Evolutionary conservation across 1,140 invertebrate species (phyloP).

Genomic region (Lineus longissimus): DNA sequence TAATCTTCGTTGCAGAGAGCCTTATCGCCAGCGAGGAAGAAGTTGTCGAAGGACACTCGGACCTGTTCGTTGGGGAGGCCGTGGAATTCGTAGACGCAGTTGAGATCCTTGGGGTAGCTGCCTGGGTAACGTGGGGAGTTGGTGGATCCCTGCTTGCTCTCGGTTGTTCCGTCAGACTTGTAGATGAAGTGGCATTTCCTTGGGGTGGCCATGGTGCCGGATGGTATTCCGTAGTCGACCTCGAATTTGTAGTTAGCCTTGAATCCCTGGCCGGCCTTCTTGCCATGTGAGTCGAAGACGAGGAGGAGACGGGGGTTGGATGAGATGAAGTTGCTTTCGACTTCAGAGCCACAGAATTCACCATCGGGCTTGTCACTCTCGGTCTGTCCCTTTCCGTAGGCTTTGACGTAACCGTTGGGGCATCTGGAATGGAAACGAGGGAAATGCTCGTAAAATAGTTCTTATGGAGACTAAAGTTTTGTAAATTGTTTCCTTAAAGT

Average conservation of each 20-base stretch:
- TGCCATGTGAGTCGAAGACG: slow-evolving; percentile 76
- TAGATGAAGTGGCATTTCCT: slow-evolving; percentile 82
- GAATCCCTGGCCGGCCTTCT: slow-evolving; percentile 70
- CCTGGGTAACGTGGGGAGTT: slow-evolving; percentile 93
- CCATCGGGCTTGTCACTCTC: slow-evolving; percentile 89
- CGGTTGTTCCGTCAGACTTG: slow-evolving; percentile 65
- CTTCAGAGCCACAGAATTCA: slow-evolving; percentile 77
- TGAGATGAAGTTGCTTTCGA: slow-evolving; percentile 69
- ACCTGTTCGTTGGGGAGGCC: slow-evolving; percentile 67
- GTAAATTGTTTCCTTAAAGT: no score
- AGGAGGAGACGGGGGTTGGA: slow-evolving; percentile 89
- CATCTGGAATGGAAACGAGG: slow-evolving; percentile 59
- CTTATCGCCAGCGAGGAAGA: slow-evolving; percentile 72
- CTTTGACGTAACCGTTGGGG: slow-evolving; percentile 83
- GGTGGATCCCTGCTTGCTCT: slow-evolving; percentile 79
- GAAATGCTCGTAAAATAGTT: no score
- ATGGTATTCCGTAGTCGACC: neutral
- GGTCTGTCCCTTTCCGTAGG: slow-evolving; percentile 89
- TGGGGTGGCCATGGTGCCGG: slow-evolving; percentile 83
- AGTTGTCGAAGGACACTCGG: slow-evolving; percentile 86
- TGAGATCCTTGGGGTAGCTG: slow-evolving; percentile 88
- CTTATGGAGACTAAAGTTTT: no score
- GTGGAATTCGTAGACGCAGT: slow-evolving; percentile 84
- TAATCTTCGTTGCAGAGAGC: no score
- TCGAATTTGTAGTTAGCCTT: slow-evolving; percentile 84